These are phyloP conservation scores for Tolmerus cingulatus DNA, from an alignment of 2,888 invertebrate species.

Conservation along the genomic window DNA sequence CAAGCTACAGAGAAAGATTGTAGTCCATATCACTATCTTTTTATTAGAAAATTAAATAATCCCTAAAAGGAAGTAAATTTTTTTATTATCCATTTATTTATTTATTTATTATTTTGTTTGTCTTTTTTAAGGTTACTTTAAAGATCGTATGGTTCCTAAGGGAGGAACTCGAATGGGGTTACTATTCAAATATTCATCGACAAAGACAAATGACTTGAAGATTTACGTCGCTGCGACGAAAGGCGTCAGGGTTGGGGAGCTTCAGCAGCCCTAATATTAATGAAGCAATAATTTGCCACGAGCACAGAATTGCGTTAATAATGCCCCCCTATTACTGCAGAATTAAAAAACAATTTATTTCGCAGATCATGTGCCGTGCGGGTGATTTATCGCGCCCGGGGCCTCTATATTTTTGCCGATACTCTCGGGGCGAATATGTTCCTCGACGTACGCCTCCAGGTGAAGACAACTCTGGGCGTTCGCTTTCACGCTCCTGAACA, in stretches of 20 bases:
- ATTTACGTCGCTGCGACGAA: not conserved
- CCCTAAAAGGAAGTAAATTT: too few species aligned
- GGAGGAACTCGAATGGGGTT: not conserved
- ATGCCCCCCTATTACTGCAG: not conserved
- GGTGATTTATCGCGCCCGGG: not conserved
- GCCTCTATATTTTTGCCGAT: not conserved
- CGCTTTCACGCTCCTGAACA: conserved; percentile 1
- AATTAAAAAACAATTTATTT: conserved; percentile 23
- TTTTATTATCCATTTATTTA: too few species aligned
- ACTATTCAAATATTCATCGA: not conserved
- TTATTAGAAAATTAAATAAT: too few species aligned
- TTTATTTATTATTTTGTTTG: too few species aligned
- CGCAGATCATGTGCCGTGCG: not conserved
- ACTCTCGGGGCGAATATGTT: not conserved
- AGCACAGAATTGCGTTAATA: not conserved
- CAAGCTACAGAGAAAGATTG: too few species aligned
- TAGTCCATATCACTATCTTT: too few species aligned
- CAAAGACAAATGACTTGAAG: not conserved
- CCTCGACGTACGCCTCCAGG: not conserved
- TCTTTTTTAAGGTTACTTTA: not conserved
- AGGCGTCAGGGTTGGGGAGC: not conserved
- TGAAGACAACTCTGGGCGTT: not conserved
- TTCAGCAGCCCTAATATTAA: not conserved
- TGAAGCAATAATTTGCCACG: not conserved
- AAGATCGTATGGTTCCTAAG: not conserved